Base-by-base conservation (phyloP, 35 echinoderm and acorn worm species). In the Patiria miniata region DNA sequence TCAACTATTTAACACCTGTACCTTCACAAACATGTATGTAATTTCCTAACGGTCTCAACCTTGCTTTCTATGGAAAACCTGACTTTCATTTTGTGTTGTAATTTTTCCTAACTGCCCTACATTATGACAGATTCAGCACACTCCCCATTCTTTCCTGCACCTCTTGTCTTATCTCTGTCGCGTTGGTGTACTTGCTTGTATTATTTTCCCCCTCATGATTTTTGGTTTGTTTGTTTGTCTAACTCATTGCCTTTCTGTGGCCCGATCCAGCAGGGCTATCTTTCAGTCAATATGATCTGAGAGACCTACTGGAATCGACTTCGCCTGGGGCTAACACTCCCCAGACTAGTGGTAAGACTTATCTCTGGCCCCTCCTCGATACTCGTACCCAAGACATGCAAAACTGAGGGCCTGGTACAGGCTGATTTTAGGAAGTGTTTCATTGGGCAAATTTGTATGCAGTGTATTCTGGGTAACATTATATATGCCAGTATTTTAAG, bases 251-350 rank as follows among this genome's bases (percentile, higher is more conserved):
- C 78, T 86, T 73, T 68, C 65, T 73, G 65, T 73, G 65, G 26
- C 65, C 12, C 65, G 26, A 10, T 36, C 30, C 26, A 60, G 44
- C 58, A 84, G 94, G 96, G 96, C 92, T 89, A 51, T 99, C 92
- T 37, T 95, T 89, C 79, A 99, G 96, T 94, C 89, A 95, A 39
- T 88, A 95, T 92, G 96, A 99, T 73, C 68, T 99, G 40, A 51
- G 92, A 87, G 96, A 99, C 2, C 89, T 99, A 16, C 90, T 99
- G 15, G 96, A 92, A 42, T 95, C 93, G 51, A 92, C 96, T 42
- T 90, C 92, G 82, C 92, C 96, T 90, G 78, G 80, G 56, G 8
- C 36, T 47, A 91, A 86, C 85, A 88, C 96, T 12, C 93, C 96
- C 78, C 86, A 89, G 73, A 79, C 88, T 18, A 89, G 89, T 91